Conservation (phyloP, 1,140 invertebrate species). For the Epicauta chinensis region DNA sequence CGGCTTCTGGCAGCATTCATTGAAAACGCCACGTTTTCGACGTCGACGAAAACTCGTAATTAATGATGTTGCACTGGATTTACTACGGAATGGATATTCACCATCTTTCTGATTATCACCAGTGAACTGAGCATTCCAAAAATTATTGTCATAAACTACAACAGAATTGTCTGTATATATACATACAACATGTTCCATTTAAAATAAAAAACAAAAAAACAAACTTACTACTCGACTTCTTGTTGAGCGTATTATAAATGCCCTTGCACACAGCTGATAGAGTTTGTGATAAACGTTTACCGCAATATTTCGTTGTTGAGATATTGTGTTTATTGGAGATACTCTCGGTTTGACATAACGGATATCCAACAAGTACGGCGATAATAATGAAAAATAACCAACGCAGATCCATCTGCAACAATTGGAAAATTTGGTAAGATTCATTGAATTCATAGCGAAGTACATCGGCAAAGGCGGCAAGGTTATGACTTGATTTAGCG, state of each 20-base stretch:
- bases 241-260: slow-evolving; percentile 23
- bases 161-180: neutral
- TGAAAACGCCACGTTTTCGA: slow-evolving; percentile 39
- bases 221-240: slow-evolving; percentile 15
- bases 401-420: slow-evolving; percentile 13
- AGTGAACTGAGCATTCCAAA: neutral
- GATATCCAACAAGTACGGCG: slow-evolving; percentile 1
- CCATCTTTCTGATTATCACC: slow-evolving; percentile 4
- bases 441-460: too few relatives aligned
- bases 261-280: slow-evolving; percentile 21
- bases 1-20: slow-evolving; percentile 43
- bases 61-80: slow-evolving; percentile 22
- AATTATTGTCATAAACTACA: slow-evolving; percentile 1
- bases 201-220: too few relatives aligned
- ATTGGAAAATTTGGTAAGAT: neutral
- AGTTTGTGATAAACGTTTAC: slow-evolving; percentile 18
- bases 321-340: neutral
- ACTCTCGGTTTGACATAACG: neutral
- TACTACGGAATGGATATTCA: slow-evolving; percentile 21
- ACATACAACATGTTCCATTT: too few relatives aligned
- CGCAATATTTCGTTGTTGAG: slow-evolving; percentile 23
- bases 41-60: slow-evolving; percentile 30
- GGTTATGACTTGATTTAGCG: too few relatives aligned
- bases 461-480: too few relatives aligned
- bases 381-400: slow-evolving; percentile 6